Conservation (phyloP, 2,113 vertebrate species). For the Hemichromis elongatus region DNA sequence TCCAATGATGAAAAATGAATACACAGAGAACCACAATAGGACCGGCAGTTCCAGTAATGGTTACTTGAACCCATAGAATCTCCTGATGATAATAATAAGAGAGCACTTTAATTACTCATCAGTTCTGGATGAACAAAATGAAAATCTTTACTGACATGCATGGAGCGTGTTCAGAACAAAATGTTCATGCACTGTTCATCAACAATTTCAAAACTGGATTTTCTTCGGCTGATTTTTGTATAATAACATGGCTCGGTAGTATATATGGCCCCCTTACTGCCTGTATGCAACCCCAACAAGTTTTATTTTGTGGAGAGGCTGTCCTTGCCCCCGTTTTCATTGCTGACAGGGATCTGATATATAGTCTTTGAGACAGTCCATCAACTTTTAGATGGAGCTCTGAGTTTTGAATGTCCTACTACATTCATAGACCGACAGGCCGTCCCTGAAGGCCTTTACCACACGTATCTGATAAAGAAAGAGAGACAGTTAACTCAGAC, state of each 20-base stretch:
- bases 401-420: neutral
- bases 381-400: neutral
- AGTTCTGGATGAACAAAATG: neutral
- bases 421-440: neutral
- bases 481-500: neutral
- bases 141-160: neutral
- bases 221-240: neutral
- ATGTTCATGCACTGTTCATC: rapidly evolving
- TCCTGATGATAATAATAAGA: neutral
- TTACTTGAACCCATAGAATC: neutral
- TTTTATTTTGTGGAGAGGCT: neutral
- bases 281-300: rapidly evolving
- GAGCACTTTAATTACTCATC: rapidly evolving
- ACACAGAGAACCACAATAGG: neutral
- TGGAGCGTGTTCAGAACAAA: neutral
- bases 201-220: neutral
- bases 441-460: neutral
- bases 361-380: neutral
- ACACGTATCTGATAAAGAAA: neutral
- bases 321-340: neutral
- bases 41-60: neutral
- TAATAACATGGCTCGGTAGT: neutral
- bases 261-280: neutral
- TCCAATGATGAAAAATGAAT: neutral
- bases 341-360: neutral